Evolutionary conservation across 1,140 invertebrate species (phyloP).

Genomic region (Ceratina japonica): DNA sequence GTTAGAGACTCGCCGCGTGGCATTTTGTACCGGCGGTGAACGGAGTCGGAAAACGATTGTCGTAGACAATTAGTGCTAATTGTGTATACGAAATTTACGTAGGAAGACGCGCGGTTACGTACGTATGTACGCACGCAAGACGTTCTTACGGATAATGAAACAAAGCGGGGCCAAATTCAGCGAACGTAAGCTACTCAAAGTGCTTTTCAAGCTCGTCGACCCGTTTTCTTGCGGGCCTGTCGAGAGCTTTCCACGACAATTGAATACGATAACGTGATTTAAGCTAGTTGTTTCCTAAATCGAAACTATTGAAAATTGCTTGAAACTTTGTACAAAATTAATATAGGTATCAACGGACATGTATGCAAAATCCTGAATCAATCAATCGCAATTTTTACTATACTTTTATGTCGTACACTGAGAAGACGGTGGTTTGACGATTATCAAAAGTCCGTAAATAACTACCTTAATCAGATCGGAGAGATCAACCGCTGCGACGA

Average conservation of each 20-base stretch:
- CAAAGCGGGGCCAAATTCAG: constrained; percentile 10
- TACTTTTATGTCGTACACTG: no score
- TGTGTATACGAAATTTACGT: background rate
- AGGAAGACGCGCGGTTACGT: background rate
- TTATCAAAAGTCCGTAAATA: no score
- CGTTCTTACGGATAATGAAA: constrained; percentile 11
- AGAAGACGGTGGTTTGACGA: no score
- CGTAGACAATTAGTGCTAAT: constrained; percentile 9
- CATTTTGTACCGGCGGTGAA: no score
- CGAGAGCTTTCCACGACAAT: constrained; percentile 33
- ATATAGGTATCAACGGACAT: no score
- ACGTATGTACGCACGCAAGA: no score
- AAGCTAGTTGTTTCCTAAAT: no score
- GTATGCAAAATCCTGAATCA: no score
- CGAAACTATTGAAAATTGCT: no score
- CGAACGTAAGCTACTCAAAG: constrained; percentile 30
- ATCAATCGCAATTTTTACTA: no score
- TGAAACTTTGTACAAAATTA: no score
- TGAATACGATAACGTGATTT: constrained; percentile 25
- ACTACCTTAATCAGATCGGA: background rate
- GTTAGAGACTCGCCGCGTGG: no score
- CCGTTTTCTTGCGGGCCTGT: background rate
- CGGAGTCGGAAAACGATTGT: background rate
- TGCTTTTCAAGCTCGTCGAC: background rate
- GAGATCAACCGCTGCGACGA: background rate